phyloP scores from a whole-genome alignment of 2,888 invertebrate genomes.

The Platycnemis pennipes region DNA sequence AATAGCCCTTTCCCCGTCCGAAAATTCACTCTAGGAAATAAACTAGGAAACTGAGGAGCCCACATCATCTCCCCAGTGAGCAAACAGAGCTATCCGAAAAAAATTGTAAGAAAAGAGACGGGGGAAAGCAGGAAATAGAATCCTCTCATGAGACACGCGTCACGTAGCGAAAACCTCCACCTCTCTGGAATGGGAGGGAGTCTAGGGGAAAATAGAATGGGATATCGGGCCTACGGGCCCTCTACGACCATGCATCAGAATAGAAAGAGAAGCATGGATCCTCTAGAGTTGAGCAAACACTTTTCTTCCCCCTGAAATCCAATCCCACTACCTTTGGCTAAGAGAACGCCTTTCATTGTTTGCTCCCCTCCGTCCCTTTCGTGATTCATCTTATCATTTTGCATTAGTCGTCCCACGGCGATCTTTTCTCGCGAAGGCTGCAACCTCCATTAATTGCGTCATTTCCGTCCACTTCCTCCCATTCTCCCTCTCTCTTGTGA shows the following conservation, averaged over 20 bases:
- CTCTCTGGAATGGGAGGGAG: background rate
- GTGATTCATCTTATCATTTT: conserved; percentile 20
- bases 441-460: background rate
- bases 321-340: conserved; percentile 1
- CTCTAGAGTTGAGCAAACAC: background rate
- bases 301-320: background rate
- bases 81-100: background rate
- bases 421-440: background rate
- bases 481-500: background rate
- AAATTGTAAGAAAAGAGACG: background rate
- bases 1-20: background rate
- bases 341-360: background rate
- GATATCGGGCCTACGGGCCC: background rate
- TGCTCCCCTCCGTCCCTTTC: background rate
- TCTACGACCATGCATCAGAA: background rate
- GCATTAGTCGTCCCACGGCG: background rate
- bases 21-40: background rate
- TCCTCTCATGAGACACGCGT: background rate
- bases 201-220: background rate
- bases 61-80: background rate
- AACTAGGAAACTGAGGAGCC: background rate
- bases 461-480: background rate
- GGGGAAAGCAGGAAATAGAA: background rate
- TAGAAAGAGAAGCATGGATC: background rate
- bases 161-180: background rate